Evolutionary conservation across 2,888 invertebrate genomes (phyloP).

Genomic region (Epiblema foenella): DNA sequence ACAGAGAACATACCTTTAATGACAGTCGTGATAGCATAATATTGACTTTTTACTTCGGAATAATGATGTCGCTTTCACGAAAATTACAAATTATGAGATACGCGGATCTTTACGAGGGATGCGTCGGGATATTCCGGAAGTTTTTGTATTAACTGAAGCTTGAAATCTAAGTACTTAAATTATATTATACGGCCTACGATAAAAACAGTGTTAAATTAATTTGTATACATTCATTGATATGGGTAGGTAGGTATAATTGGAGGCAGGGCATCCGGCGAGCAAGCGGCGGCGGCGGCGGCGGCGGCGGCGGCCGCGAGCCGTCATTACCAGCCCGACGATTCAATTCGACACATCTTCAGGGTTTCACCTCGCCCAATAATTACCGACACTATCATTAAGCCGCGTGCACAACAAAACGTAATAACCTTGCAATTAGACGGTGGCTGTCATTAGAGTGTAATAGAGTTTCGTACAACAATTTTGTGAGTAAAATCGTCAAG

Average conservation of each 20-base stretch:
- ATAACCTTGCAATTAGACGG: slow-evolving; percentile 84
- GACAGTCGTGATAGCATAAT: slow-evolving; percentile 75
- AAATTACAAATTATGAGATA: slow-evolving; percentile 39
- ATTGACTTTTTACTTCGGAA: slow-evolving; percentile 59
- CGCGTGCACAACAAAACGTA: slow-evolving; percentile 80
- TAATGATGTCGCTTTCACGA: slow-evolving; percentile 58
- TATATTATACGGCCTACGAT: slow-evolving; percentile 59
- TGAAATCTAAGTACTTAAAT: slow-evolving; percentile 45
- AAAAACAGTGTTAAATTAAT: slow-evolving; percentile 74
- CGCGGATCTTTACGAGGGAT: slow-evolving; percentile 35
- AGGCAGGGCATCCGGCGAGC: slow-evolving; percentile 60
- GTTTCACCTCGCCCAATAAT: slow-evolving; percentile 84
- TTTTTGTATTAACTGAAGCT: slow-evolving; percentile 30
- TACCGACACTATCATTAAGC: slow-evolving; percentile 78
- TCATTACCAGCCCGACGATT: slow-evolving; percentile 71
- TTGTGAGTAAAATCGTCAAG: slow-evolving; percentile 85
- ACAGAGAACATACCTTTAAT: slow-evolving; percentile 66
- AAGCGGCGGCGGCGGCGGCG: slow-evolving; percentile 44
- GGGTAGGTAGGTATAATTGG: slow-evolving; percentile 49
- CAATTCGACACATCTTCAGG: slow-evolving; percentile 83
- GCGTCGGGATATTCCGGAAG: neutral
- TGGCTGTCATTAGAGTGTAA: slow-evolving; percentile 83
- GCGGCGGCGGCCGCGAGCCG: slow-evolving; percentile 52
- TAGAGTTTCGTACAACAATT: slow-evolving; percentile 84
- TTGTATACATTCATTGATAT: slow-evolving; percentile 66